A percentile compares a stretch with the other conserved stretches of the same genome.
These are phyloP conservation scores for Ennomos quercinarius DNA, from an alignment of 2,888 invertebrate species.

Conservation along the genomic window DNA sequence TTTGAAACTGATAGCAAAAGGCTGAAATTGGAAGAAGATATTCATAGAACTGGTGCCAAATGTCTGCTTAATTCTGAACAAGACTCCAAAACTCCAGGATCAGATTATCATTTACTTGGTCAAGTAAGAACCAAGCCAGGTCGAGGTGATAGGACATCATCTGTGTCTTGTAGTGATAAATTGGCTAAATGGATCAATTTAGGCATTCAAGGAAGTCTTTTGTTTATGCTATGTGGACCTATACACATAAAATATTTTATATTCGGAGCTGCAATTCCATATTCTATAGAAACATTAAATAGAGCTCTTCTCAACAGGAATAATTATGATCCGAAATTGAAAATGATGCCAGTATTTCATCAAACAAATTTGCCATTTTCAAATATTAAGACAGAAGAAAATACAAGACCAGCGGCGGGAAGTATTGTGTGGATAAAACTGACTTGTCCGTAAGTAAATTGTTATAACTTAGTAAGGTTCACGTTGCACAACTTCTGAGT, in stretches of 20 bases:
- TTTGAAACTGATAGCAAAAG: constrained; percentile 52
- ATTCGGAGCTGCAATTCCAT: constrained; percentile 89
- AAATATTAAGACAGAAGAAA: constrained; percentile 49
- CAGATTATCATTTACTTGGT: constrained; percentile 88
- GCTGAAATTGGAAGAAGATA: constrained; percentile 54
- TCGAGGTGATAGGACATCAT: constrained; percentile 94
- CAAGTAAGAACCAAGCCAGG: constrained; percentile 95
- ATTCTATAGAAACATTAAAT: constrained; percentile 84
- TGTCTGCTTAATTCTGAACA: constrained; percentile 84
- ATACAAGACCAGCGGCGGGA: constrained; percentile 59
- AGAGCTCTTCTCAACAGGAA: constrained; percentile 79
- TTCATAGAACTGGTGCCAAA: constrained; percentile 96
- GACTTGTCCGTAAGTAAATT: constrained; percentile 55
- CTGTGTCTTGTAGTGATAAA: constrained; percentile 98
- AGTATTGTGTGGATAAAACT: constrained; percentile 71
- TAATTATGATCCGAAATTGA: constrained; percentile 33
- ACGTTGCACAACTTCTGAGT: too few relatives aligned
- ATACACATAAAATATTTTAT: constrained; percentile 89
- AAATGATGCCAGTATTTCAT: constrained; percentile 54
- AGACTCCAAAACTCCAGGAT: constrained; percentile 86
- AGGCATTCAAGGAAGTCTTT: constrained; percentile 93
- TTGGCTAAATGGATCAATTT: constrained; percentile 94
- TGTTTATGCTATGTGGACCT: constrained; percentile 87
- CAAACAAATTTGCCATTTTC: constrained; percentile 58
- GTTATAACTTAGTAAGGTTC: too few relatives aligned